Conservation (phyloP, 30 jellyfish, hydroid and myxozoan genomes). For the Catostylus mosaicus region DNA sequence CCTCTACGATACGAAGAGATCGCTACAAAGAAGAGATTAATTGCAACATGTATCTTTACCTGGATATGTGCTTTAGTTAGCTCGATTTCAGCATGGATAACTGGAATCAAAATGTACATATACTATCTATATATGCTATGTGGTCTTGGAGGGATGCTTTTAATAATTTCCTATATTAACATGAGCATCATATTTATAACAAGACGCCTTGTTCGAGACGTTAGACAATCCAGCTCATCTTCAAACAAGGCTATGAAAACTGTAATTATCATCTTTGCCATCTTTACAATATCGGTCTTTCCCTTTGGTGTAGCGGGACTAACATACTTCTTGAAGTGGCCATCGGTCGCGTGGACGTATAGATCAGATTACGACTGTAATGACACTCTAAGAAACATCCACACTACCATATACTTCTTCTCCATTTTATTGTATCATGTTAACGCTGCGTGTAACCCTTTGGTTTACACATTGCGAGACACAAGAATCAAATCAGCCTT, state of each 20-base stretch:
- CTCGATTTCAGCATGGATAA: conserved; percentile 22
- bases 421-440: conserved; percentile 12
- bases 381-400: not conserved
- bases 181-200: not conserved
- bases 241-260: conserved; percentile 29
- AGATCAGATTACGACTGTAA: not conserved
- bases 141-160: not conserved
- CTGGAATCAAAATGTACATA: not conserved
- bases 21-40: conserved; percentile 8
- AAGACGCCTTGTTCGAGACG: not conserved
- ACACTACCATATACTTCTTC: conserved; percentile 9
- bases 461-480: conserved; percentile 37
- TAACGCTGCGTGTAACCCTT: conserved; percentile 8
- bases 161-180: conserved; percentile 6
- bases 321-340: conserved; percentile 13
- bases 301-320: conserved; percentile 11
- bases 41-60: conserved; percentile 2
- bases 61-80: not conserved
- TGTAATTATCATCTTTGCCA: not conserved
- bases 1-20: conserved; percentile 25
- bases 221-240: not conserved
- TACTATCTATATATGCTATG: not conserved
- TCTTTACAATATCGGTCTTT: not conserved
- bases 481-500: conserved; percentile 29
- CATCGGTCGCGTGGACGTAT: conserved; percentile 3